Evolutionary conservation across 2,888 invertebrate genomes (phyloP), one percentile per base, ranked within the genome.

Genomic region (Lysandra coridon): DNA sequence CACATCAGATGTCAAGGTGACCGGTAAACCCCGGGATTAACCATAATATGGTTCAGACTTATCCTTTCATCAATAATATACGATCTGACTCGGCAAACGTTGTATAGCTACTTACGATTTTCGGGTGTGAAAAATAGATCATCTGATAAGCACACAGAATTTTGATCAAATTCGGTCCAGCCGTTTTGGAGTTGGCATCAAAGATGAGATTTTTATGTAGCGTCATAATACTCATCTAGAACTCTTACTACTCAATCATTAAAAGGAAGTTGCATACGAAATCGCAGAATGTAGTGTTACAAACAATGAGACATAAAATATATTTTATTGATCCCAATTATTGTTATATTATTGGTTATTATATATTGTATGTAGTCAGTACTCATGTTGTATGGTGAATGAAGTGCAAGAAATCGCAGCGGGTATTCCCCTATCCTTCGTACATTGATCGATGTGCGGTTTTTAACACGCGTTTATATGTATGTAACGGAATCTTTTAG

Each of bases 1-100:
- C 69, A 37, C 69, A 33, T 33, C 69, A 62, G 62, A 33, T 33
- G 33, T 69, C 69, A 69, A 69, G 69, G 69, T 69, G 14, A 37
- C 33, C 33, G 69, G 69, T 69, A 69, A 69, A 69, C 17, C 69
- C 69, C 69, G 14, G 14, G 33, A 33, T 69, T 4, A 57, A 57
- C 57, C 57, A 57, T 17, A 49, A 49, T 49, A 57, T 17, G 57
- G 57, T 14, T 53, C 2, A 53, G 17, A 4, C 57, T 57, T 57
- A 57, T 57, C 57, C 17, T 57, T 57, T 17, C 57, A 57, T 53
- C 53, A 1, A 53, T 57, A 57, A 14, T 57, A 57, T 4, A 57
- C 3, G 0, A 53, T 12, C 53, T 14, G 10, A 53, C 1, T 4
- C 53, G 53, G 53, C 53, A 53, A 44, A 12, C 14, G 3, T 53